phyloP scores from a whole-genome alignment of 2,797 vertebrate species.

The Tragopan temminckii region DNA sequence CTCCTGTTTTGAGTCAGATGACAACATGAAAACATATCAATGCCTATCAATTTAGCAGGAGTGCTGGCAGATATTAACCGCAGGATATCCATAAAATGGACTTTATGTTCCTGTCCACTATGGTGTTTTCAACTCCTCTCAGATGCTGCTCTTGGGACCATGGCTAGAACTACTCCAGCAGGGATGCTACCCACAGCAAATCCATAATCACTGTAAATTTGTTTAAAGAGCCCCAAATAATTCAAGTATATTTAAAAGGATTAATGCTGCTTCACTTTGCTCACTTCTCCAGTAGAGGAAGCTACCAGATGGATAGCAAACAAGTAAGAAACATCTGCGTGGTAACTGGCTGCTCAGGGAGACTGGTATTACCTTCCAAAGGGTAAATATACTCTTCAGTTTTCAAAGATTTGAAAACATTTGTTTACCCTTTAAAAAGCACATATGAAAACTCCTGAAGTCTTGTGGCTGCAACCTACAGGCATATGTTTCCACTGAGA shows the following conservation, averaged over 20 bases:
- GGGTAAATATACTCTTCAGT: neutral
- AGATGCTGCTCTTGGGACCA: neutral
- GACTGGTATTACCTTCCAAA: neutral
- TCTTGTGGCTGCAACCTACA: neutral
- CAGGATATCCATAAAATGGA: neutral
- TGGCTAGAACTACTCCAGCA: neutral
- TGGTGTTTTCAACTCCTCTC: neutral
- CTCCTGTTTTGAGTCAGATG: neutral
- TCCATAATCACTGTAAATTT: neutral
- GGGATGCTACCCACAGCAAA: neutral
- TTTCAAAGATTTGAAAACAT: neutral
- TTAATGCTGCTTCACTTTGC: neutral
- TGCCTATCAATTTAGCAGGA: neutral
- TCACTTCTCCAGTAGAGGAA: neutral
- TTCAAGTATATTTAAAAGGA: neutral
- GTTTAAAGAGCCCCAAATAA: neutral
- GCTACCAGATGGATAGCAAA: neutral
- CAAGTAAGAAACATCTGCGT: neutral
- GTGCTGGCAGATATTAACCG: neutral
- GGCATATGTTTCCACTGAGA: neutral
- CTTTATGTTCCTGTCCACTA: neutral
- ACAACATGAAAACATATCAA: neutral
- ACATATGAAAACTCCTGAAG: neutral
- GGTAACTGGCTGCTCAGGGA: neutral
- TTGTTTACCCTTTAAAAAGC: neutral